These are phyloP conservation scores for Brenthis hecate DNA, from an alignment of 2,888 invertebrate genomes.

Conservation along the genomic window DNA sequence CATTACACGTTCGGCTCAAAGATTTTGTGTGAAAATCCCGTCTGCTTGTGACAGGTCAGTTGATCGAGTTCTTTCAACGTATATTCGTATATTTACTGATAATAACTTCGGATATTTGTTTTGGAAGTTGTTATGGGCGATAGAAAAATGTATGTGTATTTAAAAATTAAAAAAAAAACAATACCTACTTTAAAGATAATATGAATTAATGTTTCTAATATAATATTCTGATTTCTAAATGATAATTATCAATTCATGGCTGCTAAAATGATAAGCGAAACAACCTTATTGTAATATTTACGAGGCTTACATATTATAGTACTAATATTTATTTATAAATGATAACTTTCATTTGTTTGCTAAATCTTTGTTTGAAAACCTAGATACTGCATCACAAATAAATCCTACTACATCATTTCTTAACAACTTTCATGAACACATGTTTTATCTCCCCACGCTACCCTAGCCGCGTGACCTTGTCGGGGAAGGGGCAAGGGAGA, in stretches of 20 bases:
- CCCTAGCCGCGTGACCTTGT: conserved; percentile 46
- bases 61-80: conserved; percentile 16
- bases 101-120: not conserved
- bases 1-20: conserved; percentile 20
- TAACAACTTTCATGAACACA: conserved; percentile 46
- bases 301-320: conserved; percentile 23
- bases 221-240: not conserved
- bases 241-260: conserved; percentile 9
- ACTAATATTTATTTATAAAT: conserved; percentile 23
- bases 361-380: conserved; percentile 22
- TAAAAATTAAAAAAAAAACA: not conserved
- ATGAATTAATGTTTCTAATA: too few relatives aligned
- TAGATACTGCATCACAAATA: conserved; percentile 29
- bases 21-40: conserved; percentile 19
- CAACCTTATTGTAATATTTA: conserved; percentile 17
- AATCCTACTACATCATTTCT: conserved; percentile 27
- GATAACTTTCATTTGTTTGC: conserved; percentile 25
- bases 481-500: conserved; percentile 39
- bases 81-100: conserved; percentile 9
- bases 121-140: not conserved
- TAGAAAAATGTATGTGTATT: not conserved
- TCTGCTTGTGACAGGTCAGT: conserved; percentile 24
- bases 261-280: conserved; percentile 9
- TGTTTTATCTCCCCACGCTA: conserved; percentile 44
- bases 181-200: too few relatives aligned